Evolutionary conservation across 2,888 invertebrate species (phyloP), one percentile per base, ranked within the genome.

Genomic region (Zeuzera pyrina): DNA sequence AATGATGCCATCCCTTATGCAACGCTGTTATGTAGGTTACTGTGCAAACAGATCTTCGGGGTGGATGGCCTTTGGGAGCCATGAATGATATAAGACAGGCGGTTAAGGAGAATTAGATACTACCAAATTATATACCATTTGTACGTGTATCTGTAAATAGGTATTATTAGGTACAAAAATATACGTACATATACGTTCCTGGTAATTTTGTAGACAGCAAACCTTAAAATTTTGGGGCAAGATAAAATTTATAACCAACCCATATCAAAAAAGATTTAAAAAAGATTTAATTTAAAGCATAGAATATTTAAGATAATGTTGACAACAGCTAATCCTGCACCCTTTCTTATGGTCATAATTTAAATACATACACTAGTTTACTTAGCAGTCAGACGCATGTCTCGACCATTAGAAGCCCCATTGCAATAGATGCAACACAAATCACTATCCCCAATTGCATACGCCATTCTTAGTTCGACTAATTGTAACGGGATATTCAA

Each of bases 1-100:
- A 79, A 78, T 74, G 81, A 76, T 71, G 62, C 66, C 65, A 68
- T 78, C 81, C 77, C 79, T 77, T 66, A 69, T 68, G 58, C 60
- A 47, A 49, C 55, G 59, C 55, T 54, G 66, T 66, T 60, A 81
- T 79, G 78, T 81, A 78, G 81, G 81, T 83, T 81, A 83, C 81
- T 81, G 77, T 79, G 81, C 62, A 83, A 83, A 83, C 77, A 81
- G 64, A 43, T 39, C 50, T 43, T 44, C 43, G 59, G 73, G 79
- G 74, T 72, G 56, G 62, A 57, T 66, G 67, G 53, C 63, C 70
- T 67, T 55, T 52, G 49, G 42, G 45, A n/a, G n/a, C n/a, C n/a
- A 45, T 45, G 24, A 24, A 8, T 8, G 5, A 19, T 10, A 25
- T 5, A 25, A 12, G 12, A 12, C 25, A 3, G 3, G 10, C 6